Base-by-base conservation (phyloP, 2,113 vertebrate genomes). In the western clawed frog (Xenopus tropicalis) region DNA sequence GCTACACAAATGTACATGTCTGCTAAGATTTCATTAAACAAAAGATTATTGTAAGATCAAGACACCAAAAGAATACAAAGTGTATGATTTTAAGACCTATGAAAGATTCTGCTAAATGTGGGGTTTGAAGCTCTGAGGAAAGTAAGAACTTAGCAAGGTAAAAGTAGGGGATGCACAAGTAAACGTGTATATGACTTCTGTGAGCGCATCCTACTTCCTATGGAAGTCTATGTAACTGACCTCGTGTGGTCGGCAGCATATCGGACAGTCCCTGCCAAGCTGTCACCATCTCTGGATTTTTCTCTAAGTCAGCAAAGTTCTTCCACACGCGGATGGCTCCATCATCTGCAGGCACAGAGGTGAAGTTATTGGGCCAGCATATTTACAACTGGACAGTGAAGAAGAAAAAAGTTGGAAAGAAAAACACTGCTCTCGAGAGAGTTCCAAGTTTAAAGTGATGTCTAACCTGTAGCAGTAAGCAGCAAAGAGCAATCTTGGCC, bases 241-340 rank as follows among this genome's bases (percentile, higher is more conserved):
- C 95, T 92, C 97, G 86, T 14, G 95, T 98, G 0, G 92, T 96
- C 1, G 97, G 96, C 82, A 99, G 90, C 97, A 99, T 99, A 87
- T 99, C 97, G 0, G 97, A 99, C n/a, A 99, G 90, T 10, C 97
- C 97, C 86, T 99, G 97, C 97, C 97, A 99, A 0, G 97, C 96
- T 0, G 97, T 98, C 74, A 99, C 96, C 95, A 98, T 98, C 87
- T 99, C 97, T 0, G 97, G 97, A 77, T 99, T 99, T 88, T 95
- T 95, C 69, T 99, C 92, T 78, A 91, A 88, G 81, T 99, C 96
- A 0, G 96, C 97, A 43, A 98, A 99, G 83, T 99, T 99, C 87
- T 99, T 99, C 97, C 97, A 99, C 78, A 99, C 93, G 0, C 96
- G 85, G 82, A 99, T 83, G 24, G 97, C 97, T 3, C 97, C 97